phyloP scores from a whole-genome alignment of 2,797 vertebrate genomes.

The Sebastes cheni region DNA sequence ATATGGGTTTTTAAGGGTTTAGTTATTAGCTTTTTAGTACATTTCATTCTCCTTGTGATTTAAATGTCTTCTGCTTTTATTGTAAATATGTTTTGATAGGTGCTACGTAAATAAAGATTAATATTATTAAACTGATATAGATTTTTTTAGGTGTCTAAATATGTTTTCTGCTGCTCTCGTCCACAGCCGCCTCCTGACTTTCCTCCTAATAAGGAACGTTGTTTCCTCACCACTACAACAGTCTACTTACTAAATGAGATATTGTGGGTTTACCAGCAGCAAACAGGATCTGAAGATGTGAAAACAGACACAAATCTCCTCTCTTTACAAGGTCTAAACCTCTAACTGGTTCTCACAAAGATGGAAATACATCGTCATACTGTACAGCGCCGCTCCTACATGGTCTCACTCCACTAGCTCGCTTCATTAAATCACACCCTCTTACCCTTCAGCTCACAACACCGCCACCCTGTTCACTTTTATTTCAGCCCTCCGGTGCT shows the following conservation, averaged over 20 bases:
- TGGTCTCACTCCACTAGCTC: constrained; percentile 15
- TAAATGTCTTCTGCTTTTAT: accelerated
- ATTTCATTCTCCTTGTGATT: too few species aligned
- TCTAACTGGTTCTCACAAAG: background rate
- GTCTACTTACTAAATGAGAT: background rate
- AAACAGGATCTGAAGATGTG: background rate
- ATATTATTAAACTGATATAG: too few species aligned
- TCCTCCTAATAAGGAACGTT: accelerated
- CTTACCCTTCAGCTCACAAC: constrained; percentile 20
- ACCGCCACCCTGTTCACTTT: constrained; percentile 23
- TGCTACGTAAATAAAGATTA: too few species aligned
- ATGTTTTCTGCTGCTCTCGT: too few species aligned
- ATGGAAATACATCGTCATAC: background rate
- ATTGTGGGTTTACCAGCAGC: background rate
- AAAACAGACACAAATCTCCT: background rate
- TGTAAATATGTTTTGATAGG: too few species aligned
- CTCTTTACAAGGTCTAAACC: background rate
- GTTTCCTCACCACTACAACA: background rate
- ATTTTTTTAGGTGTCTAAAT: too few species aligned
- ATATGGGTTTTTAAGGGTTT: too few species aligned
- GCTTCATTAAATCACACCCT: constrained; percentile 37
- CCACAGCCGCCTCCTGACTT: too few species aligned
- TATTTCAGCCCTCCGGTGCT: constrained; percentile 10
- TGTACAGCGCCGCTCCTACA: background rate
- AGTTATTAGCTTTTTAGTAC: accelerated